Evolutionary conservation across 2,113 vertebrate genomes (phyloP).

Genomic region (Ardeotis arabs): DNA sequence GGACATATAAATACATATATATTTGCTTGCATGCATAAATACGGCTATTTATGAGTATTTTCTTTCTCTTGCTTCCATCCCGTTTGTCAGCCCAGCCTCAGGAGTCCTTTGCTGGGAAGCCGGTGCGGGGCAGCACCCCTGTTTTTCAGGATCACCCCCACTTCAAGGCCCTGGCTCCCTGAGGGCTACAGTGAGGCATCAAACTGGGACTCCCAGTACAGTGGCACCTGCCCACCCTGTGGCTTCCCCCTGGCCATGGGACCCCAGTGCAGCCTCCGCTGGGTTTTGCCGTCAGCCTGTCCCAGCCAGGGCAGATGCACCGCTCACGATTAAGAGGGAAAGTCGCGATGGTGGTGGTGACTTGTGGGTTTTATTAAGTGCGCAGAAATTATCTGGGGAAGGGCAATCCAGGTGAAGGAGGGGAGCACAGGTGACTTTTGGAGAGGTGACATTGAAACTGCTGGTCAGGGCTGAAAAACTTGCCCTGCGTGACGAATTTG

Average conservation of each 20-base stretch:
- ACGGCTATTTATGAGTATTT: not conserved
- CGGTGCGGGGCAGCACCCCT: rapidly evolving
- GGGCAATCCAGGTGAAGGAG: not conserved
- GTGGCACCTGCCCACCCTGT: not conserved
- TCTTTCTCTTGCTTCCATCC: not conserved
- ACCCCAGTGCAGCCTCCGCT: rapidly evolving
- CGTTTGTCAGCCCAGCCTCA: not conserved
- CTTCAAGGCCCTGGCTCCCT: not conserved
- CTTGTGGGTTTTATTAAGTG: not conserved
- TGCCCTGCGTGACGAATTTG: not conserved
- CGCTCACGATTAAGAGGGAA: not conserved
- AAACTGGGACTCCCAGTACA: not conserved
- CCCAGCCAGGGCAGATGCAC: not conserved
- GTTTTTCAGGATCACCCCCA: not conserved
- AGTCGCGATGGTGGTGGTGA: rapidly evolving
- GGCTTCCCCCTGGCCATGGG: rapidly evolving
- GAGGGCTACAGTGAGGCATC: rapidly evolving
- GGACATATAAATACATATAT: rapidly evolving
- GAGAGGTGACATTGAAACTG: not conserved
- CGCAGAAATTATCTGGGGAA: not conserved
- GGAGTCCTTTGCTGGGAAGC: not conserved
- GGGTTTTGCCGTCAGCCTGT: rapidly evolving
- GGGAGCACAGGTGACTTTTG: not conserved
- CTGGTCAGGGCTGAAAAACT: not conserved
- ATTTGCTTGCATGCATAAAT: not conserved